Base-by-base conservation (phyloP, 2,113 vertebrate species). In the Stegastes partitus region DNA sequence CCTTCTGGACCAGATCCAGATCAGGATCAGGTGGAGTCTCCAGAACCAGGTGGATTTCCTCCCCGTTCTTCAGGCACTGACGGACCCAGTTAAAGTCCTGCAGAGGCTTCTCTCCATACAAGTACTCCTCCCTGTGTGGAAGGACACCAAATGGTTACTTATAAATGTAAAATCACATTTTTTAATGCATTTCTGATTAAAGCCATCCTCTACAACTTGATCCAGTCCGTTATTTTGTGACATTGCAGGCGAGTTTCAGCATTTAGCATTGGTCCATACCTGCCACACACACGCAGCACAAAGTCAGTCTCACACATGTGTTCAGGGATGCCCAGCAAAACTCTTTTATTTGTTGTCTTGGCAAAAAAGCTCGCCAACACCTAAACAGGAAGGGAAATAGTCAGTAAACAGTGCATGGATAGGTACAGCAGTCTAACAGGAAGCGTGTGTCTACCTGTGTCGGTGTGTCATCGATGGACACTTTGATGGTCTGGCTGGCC, bases 1-100 rank as follows among this genome's bases (percentile, higher is more conserved):
- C 98, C 77, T 96, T 97, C 75, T 96, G 96, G 58, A 99, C 97
- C 58, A 95, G 92, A 22, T 99, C 97, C 54, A 95, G 92, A 1
- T 89, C 94, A 0, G 96, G 95, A 82, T 98, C 94, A 0, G 97
- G 97, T 0, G 96, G 96, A 0, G 67, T 70, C 86, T 97, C 97
- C 3, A 99, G 91, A 50, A 98, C 96, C 84, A 99, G 90, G 64
- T 99, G 98, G 73, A 99, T 98, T 89, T 99, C 97, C 15, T 99
- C 97, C 0, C 96, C 95, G 2, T 95, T 98, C 91, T 99, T 99
- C 82, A 99, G 94, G 87, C 97, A 98, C 25, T 98, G 97, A 62
- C 98, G 94, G 81, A 99, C 94, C 97, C 98, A 99, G 82, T 97
- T 96, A 88, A 99, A 99, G 88, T 97, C 94, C 90, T 94, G 96